Evolutionary conservation across 2,888 invertebrate species (phyloP).

Genomic region (Teleiodes luculella): DNA sequence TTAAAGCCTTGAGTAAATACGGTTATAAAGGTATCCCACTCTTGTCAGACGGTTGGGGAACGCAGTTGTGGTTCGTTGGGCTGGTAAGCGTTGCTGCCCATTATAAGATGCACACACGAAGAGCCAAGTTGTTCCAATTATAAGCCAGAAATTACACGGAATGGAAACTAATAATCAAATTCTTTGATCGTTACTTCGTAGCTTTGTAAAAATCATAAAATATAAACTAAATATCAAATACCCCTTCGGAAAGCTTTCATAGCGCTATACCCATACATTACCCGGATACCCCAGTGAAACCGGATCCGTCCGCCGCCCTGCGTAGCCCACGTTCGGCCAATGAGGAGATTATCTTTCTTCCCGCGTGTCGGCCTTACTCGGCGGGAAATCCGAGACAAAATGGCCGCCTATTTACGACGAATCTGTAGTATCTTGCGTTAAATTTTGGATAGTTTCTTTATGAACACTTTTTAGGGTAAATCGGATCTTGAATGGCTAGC

Average conservation of each 20-base stretch:
- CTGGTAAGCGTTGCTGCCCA: too few species aligned
- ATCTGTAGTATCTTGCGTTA: neutral
- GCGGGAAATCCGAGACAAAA: constrained; percentile 58
- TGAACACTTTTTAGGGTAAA: neutral
- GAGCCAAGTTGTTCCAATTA: too few species aligned
- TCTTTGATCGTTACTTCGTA: too few species aligned
- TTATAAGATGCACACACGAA: too few species aligned
- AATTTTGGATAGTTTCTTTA: neutral
- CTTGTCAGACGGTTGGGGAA: too few species aligned
- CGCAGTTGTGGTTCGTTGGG: too few species aligned
- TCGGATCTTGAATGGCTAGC: neutral
- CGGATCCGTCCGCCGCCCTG: constrained; percentile 33
- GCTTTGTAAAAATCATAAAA: too few species aligned
- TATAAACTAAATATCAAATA: neutral
- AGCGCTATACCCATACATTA: neutral
- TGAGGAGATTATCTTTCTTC: constrained; percentile 62
- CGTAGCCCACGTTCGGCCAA: constrained; percentile 43
- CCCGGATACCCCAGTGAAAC: constrained; percentile 30
- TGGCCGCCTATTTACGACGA: constrained; percentile 41
- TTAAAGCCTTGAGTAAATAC: too few species aligned
- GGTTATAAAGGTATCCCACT: too few species aligned
- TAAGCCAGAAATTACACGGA: too few species aligned
- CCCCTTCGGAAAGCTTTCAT: neutral
- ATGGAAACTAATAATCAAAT: too few species aligned
- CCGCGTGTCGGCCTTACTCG: constrained; percentile 30